Evolutionary conservation across 1,140 invertebrate species (phyloP).

Genomic region (Zaprionus camerounensis): DNA sequence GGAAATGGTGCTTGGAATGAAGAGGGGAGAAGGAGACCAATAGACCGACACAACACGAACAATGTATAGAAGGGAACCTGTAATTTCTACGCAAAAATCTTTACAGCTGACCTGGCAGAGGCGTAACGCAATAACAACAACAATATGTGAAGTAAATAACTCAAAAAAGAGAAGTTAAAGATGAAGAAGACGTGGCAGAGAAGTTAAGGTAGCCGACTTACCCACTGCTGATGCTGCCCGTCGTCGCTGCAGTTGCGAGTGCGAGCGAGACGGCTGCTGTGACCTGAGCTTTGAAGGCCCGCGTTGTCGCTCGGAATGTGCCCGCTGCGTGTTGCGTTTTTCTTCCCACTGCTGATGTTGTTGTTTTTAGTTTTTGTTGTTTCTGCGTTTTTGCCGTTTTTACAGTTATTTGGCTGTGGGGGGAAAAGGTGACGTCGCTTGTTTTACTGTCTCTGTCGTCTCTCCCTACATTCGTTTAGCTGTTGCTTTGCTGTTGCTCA

Average conservation of each 20-base stretch:
- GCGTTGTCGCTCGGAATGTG: constrained; percentile 48
- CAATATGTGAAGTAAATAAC: constrained; percentile 17
- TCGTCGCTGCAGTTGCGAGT: constrained; percentile 1
- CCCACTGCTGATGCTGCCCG: constrained; percentile 30
- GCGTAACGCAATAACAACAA: constrained; percentile 35
- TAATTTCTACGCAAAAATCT: constrained; percentile 65
- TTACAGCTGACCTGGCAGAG: constrained; percentile 42
- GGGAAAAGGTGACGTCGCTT: constrained; percentile 37
- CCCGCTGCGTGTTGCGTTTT: constrained; percentile 33
- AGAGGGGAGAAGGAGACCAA: background rate
- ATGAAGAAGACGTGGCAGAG: constrained; percentile 27
- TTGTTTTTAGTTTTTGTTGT: constrained; percentile 13
- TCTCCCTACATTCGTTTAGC: constrained; percentile 41
- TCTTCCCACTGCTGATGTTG: constrained; percentile 1
- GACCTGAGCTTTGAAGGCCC: constrained; percentile 47
- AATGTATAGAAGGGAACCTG: constrained; percentile 25
- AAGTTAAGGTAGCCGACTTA: constrained; percentile 57
- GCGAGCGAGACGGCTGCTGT: constrained; percentile 18
- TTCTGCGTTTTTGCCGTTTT: constrained; percentile 13
- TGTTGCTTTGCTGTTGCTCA: constrained; percentile 43
- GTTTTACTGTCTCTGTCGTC: constrained; percentile 24
- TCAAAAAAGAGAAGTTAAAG: constrained; percentile 13
- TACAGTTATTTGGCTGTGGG: constrained; percentile 21
- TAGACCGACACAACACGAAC: constrained; percentile 21
- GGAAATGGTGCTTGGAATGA: background rate